Percentiles rank a stretch among this genome's conserved stretches.
Conservation (phyloP, 2,888 invertebrate species). For the Thereva nobilitata region DNA sequence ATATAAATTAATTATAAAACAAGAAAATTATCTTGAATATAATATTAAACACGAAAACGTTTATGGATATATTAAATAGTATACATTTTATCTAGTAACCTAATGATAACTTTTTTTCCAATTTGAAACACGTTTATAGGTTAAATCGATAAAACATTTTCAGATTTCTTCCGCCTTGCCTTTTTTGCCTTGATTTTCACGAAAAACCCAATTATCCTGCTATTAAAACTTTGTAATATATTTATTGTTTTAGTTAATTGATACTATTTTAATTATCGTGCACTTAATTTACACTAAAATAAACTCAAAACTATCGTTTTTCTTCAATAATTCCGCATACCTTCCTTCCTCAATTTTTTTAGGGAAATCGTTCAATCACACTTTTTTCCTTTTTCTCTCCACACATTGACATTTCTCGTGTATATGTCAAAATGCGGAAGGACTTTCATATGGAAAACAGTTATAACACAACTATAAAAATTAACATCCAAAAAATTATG, state of each 20-base stretch:
- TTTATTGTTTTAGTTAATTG: neutral
- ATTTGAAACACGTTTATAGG: conserved; percentile 25
- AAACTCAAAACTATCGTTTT: neutral
- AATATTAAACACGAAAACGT: neutral
- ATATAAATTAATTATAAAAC: too few species aligned
- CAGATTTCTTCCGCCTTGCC: conserved; percentile 17
- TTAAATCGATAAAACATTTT: conserved; percentile 36
- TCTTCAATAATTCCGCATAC: conserved; percentile 8
- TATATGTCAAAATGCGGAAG: too few species aligned
- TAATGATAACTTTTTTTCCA: neutral
- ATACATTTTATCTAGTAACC: neutral
- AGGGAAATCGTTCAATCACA: too few species aligned
- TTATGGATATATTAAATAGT: neutral
- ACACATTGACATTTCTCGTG: too few species aligned
- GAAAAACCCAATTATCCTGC: too few species aligned
- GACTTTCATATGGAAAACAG: too few species aligned
- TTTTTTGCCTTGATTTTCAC: neutral
- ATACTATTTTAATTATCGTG: neutral
- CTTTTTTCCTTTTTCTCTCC: too few species aligned
- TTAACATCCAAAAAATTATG: too few species aligned
- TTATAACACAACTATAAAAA: too few species aligned
- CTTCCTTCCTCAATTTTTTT: conserved; percentile 2
- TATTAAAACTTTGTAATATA: too few species aligned
- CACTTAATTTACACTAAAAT: neutral
- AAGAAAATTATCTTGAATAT: neutral